Evolutionary conservation across 2,888 invertebrate genomes (phyloP).

Genomic region (Dexiosoma caninum): DNA sequence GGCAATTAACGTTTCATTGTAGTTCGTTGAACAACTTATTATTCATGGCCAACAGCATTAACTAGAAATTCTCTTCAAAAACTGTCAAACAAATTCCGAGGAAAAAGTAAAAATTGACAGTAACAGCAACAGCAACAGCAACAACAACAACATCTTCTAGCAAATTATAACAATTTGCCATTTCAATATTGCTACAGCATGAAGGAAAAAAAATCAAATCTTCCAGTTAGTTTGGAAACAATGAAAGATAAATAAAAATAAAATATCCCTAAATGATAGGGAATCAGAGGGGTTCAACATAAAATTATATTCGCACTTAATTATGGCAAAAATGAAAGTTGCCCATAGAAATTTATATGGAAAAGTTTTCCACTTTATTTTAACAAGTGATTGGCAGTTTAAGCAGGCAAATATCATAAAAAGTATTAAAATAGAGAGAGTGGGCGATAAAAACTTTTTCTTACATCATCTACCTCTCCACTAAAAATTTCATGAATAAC

Average conservation of each 20-base stretch:
- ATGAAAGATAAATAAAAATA: not conserved
- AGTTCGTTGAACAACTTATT: constrained; percentile 21
- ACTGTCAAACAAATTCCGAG: not conserved
- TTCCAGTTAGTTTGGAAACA: constrained; percentile 1
- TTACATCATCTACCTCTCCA: not conserved
- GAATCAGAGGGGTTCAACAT: not conserved
- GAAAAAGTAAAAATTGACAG: not conserved
- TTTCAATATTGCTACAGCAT: not conserved
- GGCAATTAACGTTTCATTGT: constrained; percentile 59
- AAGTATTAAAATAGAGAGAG: constrained; percentile 23
- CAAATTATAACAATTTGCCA: constrained; percentile 3
- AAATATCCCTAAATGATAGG: not conserved
- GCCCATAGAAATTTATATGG: constrained; percentile 32
- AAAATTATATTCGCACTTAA: constrained; percentile 55
- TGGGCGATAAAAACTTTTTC: not conserved
- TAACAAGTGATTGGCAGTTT: constrained; percentile 62
- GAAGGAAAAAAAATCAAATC: constrained; percentile 13
- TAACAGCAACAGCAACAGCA: not conserved
- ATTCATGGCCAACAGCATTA: constrained; percentile 34
- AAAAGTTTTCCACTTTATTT: constrained; percentile 62
- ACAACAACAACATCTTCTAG: not conserved
- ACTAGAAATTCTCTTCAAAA: constrained; percentile 14
- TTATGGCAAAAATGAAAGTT: constrained; percentile 52
- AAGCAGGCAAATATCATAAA: constrained; percentile 62
- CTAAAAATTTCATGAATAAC: not conserved